Evolutionary conservation across 2,797 vertebrate genomes (phyloP), one percentile per base, ranked within the genome.

Genomic region (Oreonectes daqikongensis): DNA sequence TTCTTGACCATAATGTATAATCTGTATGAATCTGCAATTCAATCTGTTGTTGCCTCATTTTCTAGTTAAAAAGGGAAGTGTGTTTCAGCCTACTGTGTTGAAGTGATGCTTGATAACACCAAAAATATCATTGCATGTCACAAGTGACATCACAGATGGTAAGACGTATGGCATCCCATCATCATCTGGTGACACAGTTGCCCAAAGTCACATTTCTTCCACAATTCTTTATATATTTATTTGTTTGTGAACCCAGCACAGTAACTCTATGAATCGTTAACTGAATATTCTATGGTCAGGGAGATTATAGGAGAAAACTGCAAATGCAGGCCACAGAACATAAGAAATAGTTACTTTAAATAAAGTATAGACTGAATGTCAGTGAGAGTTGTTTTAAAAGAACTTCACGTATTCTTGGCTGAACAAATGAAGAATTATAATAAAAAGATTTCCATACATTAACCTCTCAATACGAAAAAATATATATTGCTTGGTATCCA

Each of bases 71-170:
- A 38, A 20, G 5, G 22, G 42, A 22, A 55, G 22, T 17, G 42
- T 66, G 35, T 55, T 74, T 66, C 61, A 55, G 50, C 63, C 72
- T 44, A 63, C n/a, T 50, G 75, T 78, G 68, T 72, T 65, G 30
- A 60, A 80, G 55, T 69, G 72, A 83, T 82, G 84, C 82, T 81
- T 78, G 71, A 79, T 76, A 83, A 80, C 79, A 79, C 81, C 79
- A 75, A 67, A 59, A 77, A 79, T 77, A 78, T 81, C 69, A 77
- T 50, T 35, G 55, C 74, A 81, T 83, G 83, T 83, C 67, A 53
- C 77, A 85, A 82, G 80, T 83, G 85, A 85, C 83, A 84, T 82
- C 78, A 85, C 83, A 86, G 79, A 84, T 82, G 83, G 77, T 53
- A 79, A 82, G 75, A 71, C 53, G 69, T 75, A 77, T 46, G 60